Percentiles rank a stretch among this genome's conserved stretches.
phyloP scores from a whole-genome alignment of 2,888 invertebrate genomes.

The Rhimphoctona megacephalus region DNA sequence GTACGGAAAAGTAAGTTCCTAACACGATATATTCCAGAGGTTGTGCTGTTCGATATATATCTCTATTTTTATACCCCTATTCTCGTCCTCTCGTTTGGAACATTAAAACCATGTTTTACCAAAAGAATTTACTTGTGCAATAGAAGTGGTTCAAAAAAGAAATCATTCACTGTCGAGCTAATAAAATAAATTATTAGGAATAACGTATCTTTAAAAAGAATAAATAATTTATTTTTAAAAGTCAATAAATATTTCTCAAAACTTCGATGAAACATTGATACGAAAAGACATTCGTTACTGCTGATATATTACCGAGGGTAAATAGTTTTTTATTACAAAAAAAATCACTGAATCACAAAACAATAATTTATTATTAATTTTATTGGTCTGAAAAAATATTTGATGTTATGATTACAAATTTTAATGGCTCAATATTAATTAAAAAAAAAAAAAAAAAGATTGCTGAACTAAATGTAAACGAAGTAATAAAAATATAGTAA shows the following conservation, averaged over 20 bases:
- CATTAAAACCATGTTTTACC: constrained; percentile 1
- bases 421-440: background rate
- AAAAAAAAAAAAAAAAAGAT: background rate
- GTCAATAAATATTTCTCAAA: no score
- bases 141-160: background rate
- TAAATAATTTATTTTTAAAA: background rate
- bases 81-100: constrained; percentile 3
- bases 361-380: no score
- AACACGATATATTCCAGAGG: constrained; percentile 19
- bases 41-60: background rate
- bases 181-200: background rate
- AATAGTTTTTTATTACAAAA: no score
- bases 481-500: background rate
- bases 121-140: background rate
- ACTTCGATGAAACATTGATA: no score
- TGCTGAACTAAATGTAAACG: background rate
- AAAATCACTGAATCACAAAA: no score
- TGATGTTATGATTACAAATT: no score
- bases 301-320: no score
- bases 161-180: background rate
- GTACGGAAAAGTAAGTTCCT: constrained; percentile 48
- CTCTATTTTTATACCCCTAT: background rate
- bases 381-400: no score
- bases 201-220: background rate
- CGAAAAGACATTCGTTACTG: no score